phyloP scores from a whole-genome alignment of 2,888 invertebrate species.

The Eucriotettix oculatus region DNA sequence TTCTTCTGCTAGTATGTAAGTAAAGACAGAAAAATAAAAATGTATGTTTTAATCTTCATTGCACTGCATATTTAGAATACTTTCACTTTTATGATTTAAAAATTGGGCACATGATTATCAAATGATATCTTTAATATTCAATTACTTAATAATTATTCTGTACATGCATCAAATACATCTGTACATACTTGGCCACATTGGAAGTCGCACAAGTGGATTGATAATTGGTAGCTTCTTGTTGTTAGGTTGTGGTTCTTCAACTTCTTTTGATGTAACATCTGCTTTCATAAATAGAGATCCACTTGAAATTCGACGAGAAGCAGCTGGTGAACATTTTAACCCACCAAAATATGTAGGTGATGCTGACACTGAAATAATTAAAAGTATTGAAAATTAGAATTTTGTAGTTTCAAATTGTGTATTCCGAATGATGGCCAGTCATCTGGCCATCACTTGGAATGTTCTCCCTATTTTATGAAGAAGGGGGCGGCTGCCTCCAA shows the following conservation, averaged over 20 bases:
- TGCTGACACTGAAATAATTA: constrained; percentile 23
- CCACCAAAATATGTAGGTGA: constrained; percentile 22
- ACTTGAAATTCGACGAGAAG: constrained; percentile 78
- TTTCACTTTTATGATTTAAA: too few relatives aligned
- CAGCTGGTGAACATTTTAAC: constrained; percentile 67
- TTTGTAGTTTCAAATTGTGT: too few relatives aligned
- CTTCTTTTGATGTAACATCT: constrained; percentile 36
- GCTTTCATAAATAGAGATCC: constrained; percentile 67
- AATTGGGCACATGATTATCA: too few relatives aligned
- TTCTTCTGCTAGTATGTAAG: too few relatives aligned
- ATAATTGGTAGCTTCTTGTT: constrained; percentile 67
- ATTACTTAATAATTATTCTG: neutral
- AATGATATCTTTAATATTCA: neutral
- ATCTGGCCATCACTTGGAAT: too few relatives aligned
- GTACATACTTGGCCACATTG: constrained; percentile 67
- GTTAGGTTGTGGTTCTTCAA: constrained; percentile 6
- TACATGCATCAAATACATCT: neutral
- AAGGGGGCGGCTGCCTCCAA: too few relatives aligned
- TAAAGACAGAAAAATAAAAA: too few relatives aligned
- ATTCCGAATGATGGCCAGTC: too few relatives aligned
- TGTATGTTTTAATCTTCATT: too few relatives aligned
- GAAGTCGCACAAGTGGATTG: constrained; percentile 71
- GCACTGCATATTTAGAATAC: too few relatives aligned
- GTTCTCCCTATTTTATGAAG: too few relatives aligned
- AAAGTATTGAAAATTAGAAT: too few relatives aligned